Evolutionary conservation across 1,140 invertebrate genomes (phyloP).

Genomic region (Frieseomelitta varia): DNA sequence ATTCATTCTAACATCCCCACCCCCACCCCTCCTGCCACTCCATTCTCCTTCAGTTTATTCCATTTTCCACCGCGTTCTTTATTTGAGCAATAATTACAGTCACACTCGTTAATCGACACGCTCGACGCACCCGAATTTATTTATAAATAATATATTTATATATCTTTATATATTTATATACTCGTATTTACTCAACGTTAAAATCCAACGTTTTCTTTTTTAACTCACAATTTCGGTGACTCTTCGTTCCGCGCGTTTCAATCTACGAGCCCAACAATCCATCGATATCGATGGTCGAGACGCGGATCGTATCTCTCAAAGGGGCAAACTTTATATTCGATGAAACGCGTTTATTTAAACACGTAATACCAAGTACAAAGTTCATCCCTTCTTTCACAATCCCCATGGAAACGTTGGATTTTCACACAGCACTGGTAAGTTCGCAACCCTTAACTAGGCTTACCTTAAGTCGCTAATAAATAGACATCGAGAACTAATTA

Average conservation of each 20-base stretch:
- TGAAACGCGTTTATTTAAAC: not conserved
- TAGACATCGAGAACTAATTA: conserved; percentile 66
- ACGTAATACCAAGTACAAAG: too few relatives aligned
- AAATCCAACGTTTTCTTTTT: conserved; percentile 37
- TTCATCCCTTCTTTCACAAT: too few relatives aligned
- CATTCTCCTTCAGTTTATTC: not conserved
- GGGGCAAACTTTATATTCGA: not conserved
- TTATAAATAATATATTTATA: conserved; percentile 63
- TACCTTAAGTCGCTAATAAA: conserved; percentile 60
- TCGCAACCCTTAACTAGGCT: conserved; percentile 56
- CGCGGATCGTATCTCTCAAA: not conserved
- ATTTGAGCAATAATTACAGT: conserved; percentile 64
- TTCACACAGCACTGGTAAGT: conserved; percentile 61
- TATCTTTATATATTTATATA: conserved; percentile 42
- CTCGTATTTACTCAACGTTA: conserved; percentile 42
- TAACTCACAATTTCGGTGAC: conserved; percentile 9
- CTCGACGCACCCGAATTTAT: conserved; percentile 39
- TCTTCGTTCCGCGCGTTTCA: not conserved
- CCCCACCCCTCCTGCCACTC: too few relatives aligned
- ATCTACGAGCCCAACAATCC: too few relatives aligned
- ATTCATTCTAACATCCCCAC: not conserved
- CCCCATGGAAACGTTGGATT: conserved; percentile 56
- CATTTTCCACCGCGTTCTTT: not conserved
- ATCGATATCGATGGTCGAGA: not conserved
- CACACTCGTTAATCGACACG: conserved; percentile 7